Evolutionary conservation across 2,888 invertebrate genomes (phyloP).

Genomic region (Dastarcus helophoroides): DNA sequence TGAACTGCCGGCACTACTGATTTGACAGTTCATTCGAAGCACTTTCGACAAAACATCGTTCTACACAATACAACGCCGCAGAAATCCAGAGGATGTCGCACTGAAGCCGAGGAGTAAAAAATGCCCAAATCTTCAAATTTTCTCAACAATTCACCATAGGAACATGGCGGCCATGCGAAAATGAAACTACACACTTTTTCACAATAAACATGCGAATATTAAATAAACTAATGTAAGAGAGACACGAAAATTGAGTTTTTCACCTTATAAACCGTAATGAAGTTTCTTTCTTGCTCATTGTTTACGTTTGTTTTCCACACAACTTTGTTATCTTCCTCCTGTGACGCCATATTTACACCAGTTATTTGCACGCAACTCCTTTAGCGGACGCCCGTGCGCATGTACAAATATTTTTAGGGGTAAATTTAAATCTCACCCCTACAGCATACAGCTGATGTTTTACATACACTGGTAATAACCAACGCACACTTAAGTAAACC

Average conservation of each 20-base stretch:
- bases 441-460: too few relatives aligned
- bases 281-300: conserved; percentile 32
- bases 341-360: conserved; percentile 37
- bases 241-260: conserved; percentile 32
- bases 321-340: conserved; percentile 35
- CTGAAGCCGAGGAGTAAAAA: conserved; percentile 5
- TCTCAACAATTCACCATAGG: conserved; percentile 26
- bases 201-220: conserved; percentile 33
- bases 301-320: conserved; percentile 32
- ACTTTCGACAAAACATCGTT: conserved; percentile 23
- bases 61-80: conserved; percentile 23
- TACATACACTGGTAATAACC: too few relatives aligned
- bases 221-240: conserved; percentile 31
- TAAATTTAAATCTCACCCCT: too few relatives aligned
- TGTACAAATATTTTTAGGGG: too few relatives aligned
- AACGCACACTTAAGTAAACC: too few relatives aligned
- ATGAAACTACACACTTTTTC: conserved; percentile 30
- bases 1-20: conserved; percentile 20
- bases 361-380: conserved; percentile 24
- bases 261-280: conserved; percentile 36
- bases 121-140: conserved; percentile 25
- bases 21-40: conserved; percentile 24
- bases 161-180: conserved; percentile 37
- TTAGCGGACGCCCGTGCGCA: neutral
- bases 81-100: conserved; percentile 6